Conservation (phyloP, 2,113 vertebrate species). For the Microtus ochrogaster region DNA sequence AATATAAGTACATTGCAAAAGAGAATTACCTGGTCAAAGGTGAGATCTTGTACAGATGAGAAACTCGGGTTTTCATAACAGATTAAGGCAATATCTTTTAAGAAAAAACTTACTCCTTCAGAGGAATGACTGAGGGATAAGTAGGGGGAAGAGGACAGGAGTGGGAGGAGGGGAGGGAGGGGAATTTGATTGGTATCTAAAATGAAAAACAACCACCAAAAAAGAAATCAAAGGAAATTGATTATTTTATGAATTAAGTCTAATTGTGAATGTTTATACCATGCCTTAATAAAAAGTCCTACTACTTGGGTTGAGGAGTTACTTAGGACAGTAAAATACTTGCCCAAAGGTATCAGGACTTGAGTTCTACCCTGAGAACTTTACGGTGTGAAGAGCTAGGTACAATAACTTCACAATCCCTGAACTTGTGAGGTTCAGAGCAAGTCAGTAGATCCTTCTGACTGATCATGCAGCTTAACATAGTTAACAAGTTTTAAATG, state of each 20-base stretch:
- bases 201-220: no score
- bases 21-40: no score
- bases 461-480: rapidly evolving
- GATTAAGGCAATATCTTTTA: rapidly evolving
- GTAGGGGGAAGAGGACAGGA: no score
- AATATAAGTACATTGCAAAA: not conserved
- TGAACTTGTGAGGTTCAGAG: not conserved
- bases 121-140: no score
- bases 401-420: not conserved
- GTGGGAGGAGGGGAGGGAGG: no score
- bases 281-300: not conserved
- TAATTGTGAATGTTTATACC: not conserved
- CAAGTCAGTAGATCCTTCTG: not conserved
- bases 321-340: no score
- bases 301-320: not conserved
- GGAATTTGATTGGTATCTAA: no score
- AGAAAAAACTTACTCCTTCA: no score
- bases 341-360: rapidly evolving
- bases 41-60: no score
- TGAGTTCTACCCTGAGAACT: not conserved
- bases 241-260: not conserved
- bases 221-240: not conserved
- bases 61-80: not conserved
- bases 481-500: not conserved
- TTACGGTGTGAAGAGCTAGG: no score